These are phyloP conservation scores for Peucedramus taeniatus DNA, from an alignment of 2,113 vertebrate species.

Conservation along the genomic window DNA sequence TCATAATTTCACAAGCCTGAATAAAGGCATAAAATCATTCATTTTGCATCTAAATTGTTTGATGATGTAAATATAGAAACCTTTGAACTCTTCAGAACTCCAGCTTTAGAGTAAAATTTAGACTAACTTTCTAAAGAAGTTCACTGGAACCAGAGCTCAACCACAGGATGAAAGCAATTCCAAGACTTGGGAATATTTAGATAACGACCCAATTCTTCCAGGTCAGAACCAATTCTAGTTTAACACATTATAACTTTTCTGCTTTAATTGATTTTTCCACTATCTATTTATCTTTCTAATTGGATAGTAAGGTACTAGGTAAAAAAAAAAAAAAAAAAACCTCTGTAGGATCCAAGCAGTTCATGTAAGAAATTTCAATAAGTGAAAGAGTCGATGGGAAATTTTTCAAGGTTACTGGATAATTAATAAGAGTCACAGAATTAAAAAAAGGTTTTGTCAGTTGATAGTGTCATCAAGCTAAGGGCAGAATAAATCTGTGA, in stretches of 20 bases:
- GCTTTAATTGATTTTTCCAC: constrained; percentile 59
- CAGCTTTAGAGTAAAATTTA: background rate
- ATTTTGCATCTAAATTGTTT: constrained; percentile 20
- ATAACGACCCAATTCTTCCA: constrained; percentile 37
- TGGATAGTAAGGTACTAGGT: background rate
- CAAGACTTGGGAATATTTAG: constrained; percentile 41
- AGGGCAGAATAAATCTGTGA: background rate
- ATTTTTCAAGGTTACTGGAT: background rate
- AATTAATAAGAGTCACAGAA: constrained; percentile 1
- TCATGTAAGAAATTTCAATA: constrained; percentile 8
- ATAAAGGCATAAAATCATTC: background rate
- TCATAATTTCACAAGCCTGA: constrained; percentile 29
- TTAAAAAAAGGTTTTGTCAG: background rate
- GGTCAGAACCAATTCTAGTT: constrained; percentile 46
- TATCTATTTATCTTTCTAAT: constrained; percentile 61
- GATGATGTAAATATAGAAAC: constrained; percentile 32
- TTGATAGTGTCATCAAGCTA: background rate
- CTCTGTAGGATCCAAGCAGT: background rate
- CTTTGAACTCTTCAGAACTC: constrained; percentile 21
- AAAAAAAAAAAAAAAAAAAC: background rate
- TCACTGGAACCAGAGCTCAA: background rate
- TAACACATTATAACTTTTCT: constrained; percentile 44
- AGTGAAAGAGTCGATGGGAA: background rate
- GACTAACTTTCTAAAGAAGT: constrained; percentile 25
- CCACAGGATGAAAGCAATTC: constrained; percentile 26